These are phyloP conservation scores for Macaria liturata DNA, from an alignment of 2,888 invertebrate species.

Conservation along the genomic window DNA sequence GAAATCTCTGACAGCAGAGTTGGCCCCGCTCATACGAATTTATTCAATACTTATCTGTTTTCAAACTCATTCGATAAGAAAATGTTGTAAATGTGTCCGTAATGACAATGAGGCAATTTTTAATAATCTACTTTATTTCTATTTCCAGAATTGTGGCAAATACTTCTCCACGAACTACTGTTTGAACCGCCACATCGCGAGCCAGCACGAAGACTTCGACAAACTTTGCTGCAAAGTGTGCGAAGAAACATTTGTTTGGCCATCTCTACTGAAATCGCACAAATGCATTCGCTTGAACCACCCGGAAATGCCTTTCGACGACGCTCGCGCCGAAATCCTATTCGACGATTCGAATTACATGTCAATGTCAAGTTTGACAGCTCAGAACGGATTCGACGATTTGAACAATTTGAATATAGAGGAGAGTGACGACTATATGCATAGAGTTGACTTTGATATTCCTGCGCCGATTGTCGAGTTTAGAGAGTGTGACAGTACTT, in stretches of 20 bases:
- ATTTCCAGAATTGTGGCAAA: conserved; percentile 63
- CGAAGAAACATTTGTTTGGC: conserved; percentile 68
- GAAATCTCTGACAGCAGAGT: no score
- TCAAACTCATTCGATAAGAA: no score
- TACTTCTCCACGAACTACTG: conserved; percentile 58
- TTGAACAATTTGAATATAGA: conserved; percentile 41
- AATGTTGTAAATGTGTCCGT: no score
- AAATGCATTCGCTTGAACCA: conserved; percentile 57
- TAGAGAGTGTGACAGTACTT: conserved; percentile 48
- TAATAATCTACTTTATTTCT: no score
- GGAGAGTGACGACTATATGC: conserved; percentile 56
- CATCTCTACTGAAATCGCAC: conserved; percentile 55
- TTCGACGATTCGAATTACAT: conserved; percentile 48
- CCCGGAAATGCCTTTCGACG: conserved; percentile 62
- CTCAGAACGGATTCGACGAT: conserved; percentile 51
- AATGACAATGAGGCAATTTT: no score
- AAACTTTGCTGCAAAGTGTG: conserved; percentile 57
- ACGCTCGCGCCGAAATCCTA: conserved; percentile 60
- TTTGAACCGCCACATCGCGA: conserved; percentile 59
- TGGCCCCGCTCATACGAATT: no score
- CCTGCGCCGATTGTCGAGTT: conserved; percentile 65
- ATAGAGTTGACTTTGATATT: conserved; percentile 64
- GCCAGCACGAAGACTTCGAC: conserved; percentile 48
- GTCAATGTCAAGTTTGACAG: conserved; percentile 23
- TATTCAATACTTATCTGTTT: no score